Evolutionary conservation across 2,113 vertebrate genomes (phyloP).

Genomic region (Dromas ardeola): DNA sequence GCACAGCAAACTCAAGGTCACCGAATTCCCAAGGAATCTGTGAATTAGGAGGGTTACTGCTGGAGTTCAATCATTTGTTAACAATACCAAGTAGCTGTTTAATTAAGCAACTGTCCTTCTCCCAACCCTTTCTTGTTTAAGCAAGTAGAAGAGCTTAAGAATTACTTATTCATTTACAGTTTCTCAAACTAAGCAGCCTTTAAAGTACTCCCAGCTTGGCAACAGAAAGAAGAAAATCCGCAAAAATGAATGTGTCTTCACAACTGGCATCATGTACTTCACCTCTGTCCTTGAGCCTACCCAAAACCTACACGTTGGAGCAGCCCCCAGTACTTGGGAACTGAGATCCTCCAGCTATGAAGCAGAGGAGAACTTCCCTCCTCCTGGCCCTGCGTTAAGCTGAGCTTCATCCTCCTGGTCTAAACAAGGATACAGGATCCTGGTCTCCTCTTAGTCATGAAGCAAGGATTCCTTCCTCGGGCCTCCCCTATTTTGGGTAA

Average conservation of each 20-base stretch:
- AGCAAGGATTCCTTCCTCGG: background rate
- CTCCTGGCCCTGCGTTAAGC: background rate
- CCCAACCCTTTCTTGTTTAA: background rate
- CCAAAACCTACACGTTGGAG: background rate
- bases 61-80: conserved; percentile 56
- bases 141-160: conserved; percentile 24
- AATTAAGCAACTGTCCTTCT: conserved; percentile 55
- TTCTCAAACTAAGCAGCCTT: conserved; percentile 3
- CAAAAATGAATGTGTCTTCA: background rate
- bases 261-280: background rate
- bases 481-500: background rate
- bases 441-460: background rate
- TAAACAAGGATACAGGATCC: background rate
- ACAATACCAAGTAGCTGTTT: conserved; percentile 37
- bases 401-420: background rate
- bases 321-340: background rate
- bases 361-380: background rate
- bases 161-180: background rate
- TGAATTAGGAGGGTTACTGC: conserved; percentile 33
- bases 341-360: background rate
- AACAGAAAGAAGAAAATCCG: conserved; percentile 6
- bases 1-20: conserved; percentile 62
- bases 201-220: background rate
- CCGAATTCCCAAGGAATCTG: conserved; percentile 67
- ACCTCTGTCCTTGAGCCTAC: background rate